Percentiles rank a stretch among this genome's conserved stretches.
These are phyloP conservation scores for Capitulum mitella DNA, from an alignment of 2,888 invertebrate species.

Conservation along the genomic window DNA sequence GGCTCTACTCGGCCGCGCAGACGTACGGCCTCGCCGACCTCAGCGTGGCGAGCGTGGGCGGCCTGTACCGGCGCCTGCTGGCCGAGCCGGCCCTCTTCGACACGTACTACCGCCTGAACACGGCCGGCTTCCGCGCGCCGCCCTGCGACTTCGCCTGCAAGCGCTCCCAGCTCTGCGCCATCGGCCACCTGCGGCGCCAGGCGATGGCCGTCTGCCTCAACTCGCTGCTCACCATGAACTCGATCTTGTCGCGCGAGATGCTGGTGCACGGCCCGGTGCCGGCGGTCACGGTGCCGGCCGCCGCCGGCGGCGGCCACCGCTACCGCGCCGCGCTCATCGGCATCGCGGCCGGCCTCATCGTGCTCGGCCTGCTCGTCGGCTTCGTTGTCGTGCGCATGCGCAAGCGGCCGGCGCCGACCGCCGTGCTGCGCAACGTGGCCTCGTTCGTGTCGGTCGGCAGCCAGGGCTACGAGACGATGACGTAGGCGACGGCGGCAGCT, in stretches of 20 bases:
- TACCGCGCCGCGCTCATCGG: background rate
- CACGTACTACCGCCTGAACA: constrained; percentile 33
- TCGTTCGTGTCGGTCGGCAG: constrained; percentile 19
- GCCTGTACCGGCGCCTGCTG: constrained; percentile 29
- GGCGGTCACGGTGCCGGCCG: background rate
- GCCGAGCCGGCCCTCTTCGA: constrained; percentile 30
- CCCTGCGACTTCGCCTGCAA: constrained; percentile 31
- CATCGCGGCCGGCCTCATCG: background rate
- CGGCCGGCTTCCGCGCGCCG: constrained; percentile 31
- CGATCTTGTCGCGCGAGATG: background rate
- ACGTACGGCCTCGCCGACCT: constrained; percentile 31
- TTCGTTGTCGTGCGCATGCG: constrained; percentile 8
- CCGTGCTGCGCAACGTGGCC: constrained; percentile 10
- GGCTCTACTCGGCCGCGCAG: constrained; percentile 32
- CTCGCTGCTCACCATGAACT: background rate
- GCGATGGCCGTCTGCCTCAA: constrained; percentile 28
- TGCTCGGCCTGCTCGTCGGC: background rate
- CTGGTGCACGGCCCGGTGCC: background rate
- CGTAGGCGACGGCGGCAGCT: background rate
- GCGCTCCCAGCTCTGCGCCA: constrained; percentile 33
- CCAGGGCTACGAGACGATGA: constrained; percentile 21
- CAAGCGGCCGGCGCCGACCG: background rate
- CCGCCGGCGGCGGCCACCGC: too few species aligned
- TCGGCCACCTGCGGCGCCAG: constrained; percentile 28
- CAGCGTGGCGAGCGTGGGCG: constrained; percentile 27